These are phyloP conservation scores for Limnodromus scolopaceus DNA, from an alignment of 2,797 vertebrate genomes.

Conservation along the genomic window DNA sequence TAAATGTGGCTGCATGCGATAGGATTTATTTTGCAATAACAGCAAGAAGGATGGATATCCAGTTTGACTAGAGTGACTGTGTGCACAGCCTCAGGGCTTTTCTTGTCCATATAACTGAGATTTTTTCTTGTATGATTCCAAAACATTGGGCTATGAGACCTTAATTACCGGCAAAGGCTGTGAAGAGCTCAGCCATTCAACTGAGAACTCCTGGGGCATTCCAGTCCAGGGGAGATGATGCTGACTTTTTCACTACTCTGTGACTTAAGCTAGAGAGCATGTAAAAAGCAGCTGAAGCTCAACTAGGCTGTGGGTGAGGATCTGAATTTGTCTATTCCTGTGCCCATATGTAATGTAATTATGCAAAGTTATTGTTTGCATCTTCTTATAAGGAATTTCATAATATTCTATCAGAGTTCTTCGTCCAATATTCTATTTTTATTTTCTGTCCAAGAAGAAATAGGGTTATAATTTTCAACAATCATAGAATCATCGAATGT, in stretches of 20 bases:
- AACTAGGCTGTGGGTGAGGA: background rate
- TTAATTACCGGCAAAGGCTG: background rate
- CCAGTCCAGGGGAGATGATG: background rate
- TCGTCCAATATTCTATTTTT: background rate
- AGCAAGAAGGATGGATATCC: background rate
- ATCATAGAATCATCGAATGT: background rate
- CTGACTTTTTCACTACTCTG: background rate
- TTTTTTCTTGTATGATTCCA: background rate
- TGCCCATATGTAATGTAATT: background rate
- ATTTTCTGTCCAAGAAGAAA: background rate
- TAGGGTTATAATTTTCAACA: background rate
- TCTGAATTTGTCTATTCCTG: background rate
- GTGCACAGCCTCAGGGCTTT: background rate
- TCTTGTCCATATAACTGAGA: background rate
- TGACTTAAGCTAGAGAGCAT: accelerated
- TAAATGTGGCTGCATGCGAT: background rate
- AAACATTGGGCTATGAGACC: background rate
- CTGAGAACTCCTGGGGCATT: background rate
- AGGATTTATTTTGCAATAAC: background rate
- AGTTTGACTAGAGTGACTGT: background rate
- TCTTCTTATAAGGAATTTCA: background rate
- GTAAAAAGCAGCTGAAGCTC: background rate
- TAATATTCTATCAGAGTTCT: background rate
- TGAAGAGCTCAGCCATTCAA: background rate
- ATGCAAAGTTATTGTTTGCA: background rate